Base-by-base conservation (phyloP, 1,140 invertebrate species). In the Heterodera schachtii region DNA sequence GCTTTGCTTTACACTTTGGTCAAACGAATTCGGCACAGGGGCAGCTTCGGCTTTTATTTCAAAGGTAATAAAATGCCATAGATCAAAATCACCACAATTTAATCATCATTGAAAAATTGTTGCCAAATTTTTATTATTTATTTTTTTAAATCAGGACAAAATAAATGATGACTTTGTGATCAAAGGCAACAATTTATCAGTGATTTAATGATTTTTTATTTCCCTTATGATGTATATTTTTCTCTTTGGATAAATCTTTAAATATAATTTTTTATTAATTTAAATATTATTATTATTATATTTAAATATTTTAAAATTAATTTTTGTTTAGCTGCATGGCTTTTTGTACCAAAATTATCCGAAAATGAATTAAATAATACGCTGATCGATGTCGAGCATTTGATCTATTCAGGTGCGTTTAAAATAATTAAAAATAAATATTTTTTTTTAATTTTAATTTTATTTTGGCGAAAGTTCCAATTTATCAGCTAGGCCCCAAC, bases 341-440 rank as follows among this genome's bases (percentile, higher is more conserved):
- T 64, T 64, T 64, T 64, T 64, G 57, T 64, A 5, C 57, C 57
- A 64, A 64, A 64, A 64, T 64, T 64, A 19, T 11, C 57, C 16
- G 16, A 64, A 64, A 64, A 64, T 64, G 57, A 64, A 19, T 19
- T 64, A n/a, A 66, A 57, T 52, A 64, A 66, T 76, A 60, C 75
- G 43, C 31, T 44, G 16, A 57, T 76, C 43, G 49, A 76, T 57
- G 57, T 76, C 66, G 75, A 76, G 57, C 43, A 57, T 57, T 76
- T 76, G 44, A 57, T 76, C 57, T 76, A 76, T 44, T 57, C 75
- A 64, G 75, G 75, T 76, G 57, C 16, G 16, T 64, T 13, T 64
- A 31, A 31, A 31, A 31, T 31, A 31, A 31, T 64, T 64, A 0
- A 11, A 64, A 64, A 1, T 19, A 16, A 64, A 64, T 64, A 2